phyloP scores from a whole-genome alignment of 2,888 invertebrate species.

The Microplitis deprimator region DNA sequence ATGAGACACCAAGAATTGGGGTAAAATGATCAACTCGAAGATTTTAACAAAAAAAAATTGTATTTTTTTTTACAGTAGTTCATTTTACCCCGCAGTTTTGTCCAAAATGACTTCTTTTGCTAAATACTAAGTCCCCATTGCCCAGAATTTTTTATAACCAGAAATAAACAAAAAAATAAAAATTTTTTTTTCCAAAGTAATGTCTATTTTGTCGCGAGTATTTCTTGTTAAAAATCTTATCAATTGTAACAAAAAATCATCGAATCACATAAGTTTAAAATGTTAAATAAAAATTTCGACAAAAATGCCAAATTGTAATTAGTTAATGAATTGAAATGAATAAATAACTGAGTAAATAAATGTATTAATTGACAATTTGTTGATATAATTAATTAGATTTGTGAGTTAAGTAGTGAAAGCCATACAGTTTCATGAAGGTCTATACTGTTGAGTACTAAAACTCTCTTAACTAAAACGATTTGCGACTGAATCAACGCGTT shows the following conservation, averaged over 20 bases:
- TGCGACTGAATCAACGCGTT: constrained; percentile 45
- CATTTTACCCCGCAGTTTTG: too few species aligned
- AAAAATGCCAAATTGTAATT: not conserved
- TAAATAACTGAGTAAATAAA: not conserved
- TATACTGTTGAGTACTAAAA: not conserved
- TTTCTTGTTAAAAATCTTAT: not conserved
- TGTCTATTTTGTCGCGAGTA: too few species aligned
- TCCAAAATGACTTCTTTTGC: too few species aligned
- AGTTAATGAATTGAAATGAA: too few species aligned
- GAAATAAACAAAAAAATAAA: too few species aligned
- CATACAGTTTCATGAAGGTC: constrained; percentile 9
- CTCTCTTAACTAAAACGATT: constrained; percentile 27
- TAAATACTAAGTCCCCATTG: too few species aligned
- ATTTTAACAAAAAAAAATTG: too few species aligned
- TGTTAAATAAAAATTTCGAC: not conserved
- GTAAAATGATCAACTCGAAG: too few species aligned
- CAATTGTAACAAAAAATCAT: not conserved
- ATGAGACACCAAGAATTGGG: too few species aligned
- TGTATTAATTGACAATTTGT: constrained; percentile 9
- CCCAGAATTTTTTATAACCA: too few species aligned
- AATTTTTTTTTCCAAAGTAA: too few species aligned
- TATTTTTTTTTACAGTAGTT: too few species aligned
- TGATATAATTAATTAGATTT: not conserved
- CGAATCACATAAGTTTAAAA: not conserved
- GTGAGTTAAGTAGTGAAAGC: not conserved